These are phyloP conservation scores for Gymnoscopelus microlampas DNA, from an alignment of 2,797 vertebrate species.

Conservation along the genomic window DNA sequence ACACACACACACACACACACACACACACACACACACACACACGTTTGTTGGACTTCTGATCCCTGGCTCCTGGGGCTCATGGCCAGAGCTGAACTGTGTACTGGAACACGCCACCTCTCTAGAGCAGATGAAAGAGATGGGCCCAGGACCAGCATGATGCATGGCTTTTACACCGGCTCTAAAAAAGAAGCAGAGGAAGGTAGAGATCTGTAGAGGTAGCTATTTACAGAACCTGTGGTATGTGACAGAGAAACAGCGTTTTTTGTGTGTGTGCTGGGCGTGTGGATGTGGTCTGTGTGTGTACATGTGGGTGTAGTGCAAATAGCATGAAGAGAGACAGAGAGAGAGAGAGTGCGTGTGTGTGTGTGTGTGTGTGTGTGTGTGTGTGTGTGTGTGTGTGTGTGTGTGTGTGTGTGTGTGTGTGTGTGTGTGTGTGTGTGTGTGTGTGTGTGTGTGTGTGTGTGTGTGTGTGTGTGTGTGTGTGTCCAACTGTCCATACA, in stretches of 20 bases:
- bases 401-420: slow-evolving; percentile 11
- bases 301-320: no score
- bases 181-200: slow-evolving; percentile 5
- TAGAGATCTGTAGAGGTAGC: background rate
- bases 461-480: slow-evolving; percentile 38
- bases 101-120: background rate
- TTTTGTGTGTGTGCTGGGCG: slow-evolving; percentile 15
- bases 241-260: slow-evolving; percentile 19
- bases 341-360: background rate
- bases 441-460: slow-evolving; percentile 41
- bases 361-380: slow-evolving; percentile 8
- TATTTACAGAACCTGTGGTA: background rate
- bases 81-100: slow-evolving; percentile 7
- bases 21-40: background rate
- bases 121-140: slow-evolving; percentile 6
- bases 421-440: slow-evolving; percentile 24
- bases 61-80: background rate
- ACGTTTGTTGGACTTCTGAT: background rate
- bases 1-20: slow-evolving; percentile 1
- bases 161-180: slow-evolving; percentile 4
- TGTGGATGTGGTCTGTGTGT: background rate
- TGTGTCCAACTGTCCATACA: background rate
- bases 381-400: slow-evolving; percentile 14
- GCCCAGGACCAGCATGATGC: background rate
- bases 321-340: no score